A percentile compares a stretch with the other conserved stretches of the same genome.
phyloP scores from a whole-genome alignment of 2,797 vertebrate genomes.

The Acomys russatus region DNA sequence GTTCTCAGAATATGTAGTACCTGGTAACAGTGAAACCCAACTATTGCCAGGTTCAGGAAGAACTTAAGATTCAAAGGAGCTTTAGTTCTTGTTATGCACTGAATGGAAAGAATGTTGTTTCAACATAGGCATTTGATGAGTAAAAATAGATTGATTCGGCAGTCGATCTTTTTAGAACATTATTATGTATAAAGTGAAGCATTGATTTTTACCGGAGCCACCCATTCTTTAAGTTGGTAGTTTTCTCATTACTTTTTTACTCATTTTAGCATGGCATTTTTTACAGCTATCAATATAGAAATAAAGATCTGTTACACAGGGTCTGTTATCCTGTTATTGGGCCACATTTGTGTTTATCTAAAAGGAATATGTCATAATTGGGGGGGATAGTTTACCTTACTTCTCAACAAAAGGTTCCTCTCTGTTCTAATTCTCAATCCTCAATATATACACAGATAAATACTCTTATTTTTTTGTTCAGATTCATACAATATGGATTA shows the following conservation, averaged over 20 bases:
- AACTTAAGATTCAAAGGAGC: conserved; percentile 58
- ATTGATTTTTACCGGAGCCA: neutral
- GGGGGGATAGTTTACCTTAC: conserved; percentile 31
- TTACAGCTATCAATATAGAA: neutral
- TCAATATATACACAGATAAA: neutral
- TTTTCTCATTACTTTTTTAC: conserved; percentile 5
- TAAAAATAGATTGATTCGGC: conserved; percentile 57
- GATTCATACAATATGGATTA: conserved; percentile 8
- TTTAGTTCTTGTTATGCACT: conserved; percentile 43
- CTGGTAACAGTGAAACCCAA: conserved; percentile 42
- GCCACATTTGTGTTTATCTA: neutral
- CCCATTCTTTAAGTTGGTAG: neutral
- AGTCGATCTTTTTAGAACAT: conserved; percentile 13
- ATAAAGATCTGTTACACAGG: neutral
- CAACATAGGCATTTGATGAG: conserved; percentile 33
- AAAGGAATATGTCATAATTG: conserved; percentile 4
- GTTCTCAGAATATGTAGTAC: conserved; percentile 49
- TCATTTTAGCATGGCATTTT: conserved; percentile 53
- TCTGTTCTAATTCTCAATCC: conserved; percentile 43
- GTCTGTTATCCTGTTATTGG: neutral
- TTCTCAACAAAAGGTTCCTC: conserved; percentile 2
- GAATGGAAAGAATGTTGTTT: conserved; percentile 42
- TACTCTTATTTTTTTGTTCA: neutral
- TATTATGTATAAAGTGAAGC: neutral
- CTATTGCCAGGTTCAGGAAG: conserved; percentile 32